Percentiles rank a stretch among this genome's conserved stretches.
phyloP scores from a whole-genome alignment of 2,888 invertebrate species.

The Lagria hirta region DNA sequence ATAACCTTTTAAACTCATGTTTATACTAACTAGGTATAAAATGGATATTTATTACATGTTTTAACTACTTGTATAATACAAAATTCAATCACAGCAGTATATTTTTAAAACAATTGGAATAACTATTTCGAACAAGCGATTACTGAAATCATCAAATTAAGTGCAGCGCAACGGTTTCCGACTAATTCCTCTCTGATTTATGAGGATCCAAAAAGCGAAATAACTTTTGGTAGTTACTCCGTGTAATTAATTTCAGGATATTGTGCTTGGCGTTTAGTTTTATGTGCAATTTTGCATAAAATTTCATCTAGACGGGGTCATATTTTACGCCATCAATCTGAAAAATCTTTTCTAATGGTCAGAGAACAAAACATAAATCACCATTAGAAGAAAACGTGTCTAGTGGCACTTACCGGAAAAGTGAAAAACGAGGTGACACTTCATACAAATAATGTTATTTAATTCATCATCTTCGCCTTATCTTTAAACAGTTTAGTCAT shows the following conservation, averaged over 20 bases:
- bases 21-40: too few species aligned
- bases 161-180: too few species aligned
- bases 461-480: slow-evolving; percentile 18
- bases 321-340: slow-evolving; percentile 10
- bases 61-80: too few species aligned
- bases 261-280: slow-evolving; percentile 16
- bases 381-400: slow-evolving; percentile 9
- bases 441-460: slow-evolving; percentile 10
- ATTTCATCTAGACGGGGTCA: slow-evolving; percentile 13
- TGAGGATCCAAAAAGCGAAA: slow-evolving; percentile 10
- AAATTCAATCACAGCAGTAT: too few species aligned
- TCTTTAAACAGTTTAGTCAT: slow-evolving; percentile 19
- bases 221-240: slow-evolving; percentile 8
- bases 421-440: slow-evolving; percentile 2
- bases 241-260: slow-evolving; percentile 14
- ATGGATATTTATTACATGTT: too few species aligned
- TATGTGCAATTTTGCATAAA: slow-evolving; percentile 17
- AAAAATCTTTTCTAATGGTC: slow-evolving; percentile 2
- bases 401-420: background rate
- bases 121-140: too few species aligned
- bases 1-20: too few species aligned
- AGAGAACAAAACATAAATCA: slow-evolving; percentile 9
- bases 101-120: too few species aligned
- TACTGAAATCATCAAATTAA: too few species aligned
- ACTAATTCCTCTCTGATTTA: too few species aligned